Percentiles rank a stretch among this genome's conserved stretches.
Evolutionary conservation across 2,113 vertebrate genomes (phyloP).

Genomic region (Syngnathus typhle): DNA sequence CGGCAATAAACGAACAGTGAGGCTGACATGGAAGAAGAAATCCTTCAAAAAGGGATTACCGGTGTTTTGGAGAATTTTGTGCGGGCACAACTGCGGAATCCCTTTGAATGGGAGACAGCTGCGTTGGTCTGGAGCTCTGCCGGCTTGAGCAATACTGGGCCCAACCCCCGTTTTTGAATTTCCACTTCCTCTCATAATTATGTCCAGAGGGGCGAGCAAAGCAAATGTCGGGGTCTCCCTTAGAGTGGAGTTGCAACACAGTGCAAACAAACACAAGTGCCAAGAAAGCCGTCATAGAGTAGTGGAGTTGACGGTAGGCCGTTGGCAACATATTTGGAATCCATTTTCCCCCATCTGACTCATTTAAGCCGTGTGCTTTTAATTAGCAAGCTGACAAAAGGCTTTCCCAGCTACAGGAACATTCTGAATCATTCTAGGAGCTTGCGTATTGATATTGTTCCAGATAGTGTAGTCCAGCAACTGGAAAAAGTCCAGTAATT

Average conservation of each 20-base stretch:
- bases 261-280: slow-evolving; percentile 55
- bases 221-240: slow-evolving; percentile 66
- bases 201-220: slow-evolving; percentile 31
- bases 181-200: slow-evolving; percentile 68
- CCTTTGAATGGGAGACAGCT: slow-evolving; percentile 78
- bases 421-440: slow-evolving; percentile 7
- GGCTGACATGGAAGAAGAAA: slow-evolving; percentile 40
- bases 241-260: slow-evolving; percentile 67
- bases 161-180: slow-evolving; percentile 38
- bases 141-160: background rate
- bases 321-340: slow-evolving; percentile 77
- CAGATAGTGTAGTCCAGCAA: too few species aligned
- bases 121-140: slow-evolving; percentile 61
- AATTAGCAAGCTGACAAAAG: slow-evolving; percentile 73
- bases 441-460: too few species aligned
- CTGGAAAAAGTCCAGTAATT: too few species aligned
- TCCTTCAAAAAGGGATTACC: slow-evolving; percentile 52
- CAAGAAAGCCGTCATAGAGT: slow-evolving; percentile 61
- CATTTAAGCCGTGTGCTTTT: slow-evolving; percentile 79
- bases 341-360: slow-evolving; percentile 79
- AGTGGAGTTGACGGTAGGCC: slow-evolving; percentile 72
- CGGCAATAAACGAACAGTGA: slow-evolving; percentile 40
- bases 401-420: slow-evolving; percentile 74
- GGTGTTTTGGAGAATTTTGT: slow-evolving; percentile 88
- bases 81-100: slow-evolving; percentile 79